Evolutionary conservation across 2,888 invertebrate species (phyloP), one percentile per base, ranked within the genome.

Genomic region (Branchipolynoe longqiensis): DNA sequence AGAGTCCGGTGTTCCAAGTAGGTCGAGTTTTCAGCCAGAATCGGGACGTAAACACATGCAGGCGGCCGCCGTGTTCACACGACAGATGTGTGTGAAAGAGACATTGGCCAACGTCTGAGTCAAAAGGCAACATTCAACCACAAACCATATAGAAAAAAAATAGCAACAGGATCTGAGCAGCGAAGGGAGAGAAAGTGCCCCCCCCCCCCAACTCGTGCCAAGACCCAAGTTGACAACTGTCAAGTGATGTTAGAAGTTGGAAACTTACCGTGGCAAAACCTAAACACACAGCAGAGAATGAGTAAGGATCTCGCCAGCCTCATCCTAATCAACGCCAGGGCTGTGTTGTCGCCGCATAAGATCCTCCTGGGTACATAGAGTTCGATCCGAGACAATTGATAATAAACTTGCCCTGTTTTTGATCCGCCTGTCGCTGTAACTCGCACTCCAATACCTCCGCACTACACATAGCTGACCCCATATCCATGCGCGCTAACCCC

Each of bases 281-380:
- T 38, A 28, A 25, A 59, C 31, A 82, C 36, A 62, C 82, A 82
- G 59, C 82, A 82, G 31, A 82, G 59, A 62, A 82, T 82, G 58
- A 82, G 58, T 38, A 82, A 25, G 28, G 54, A 59, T 36, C 38
- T 36, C 28, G 28, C n/a, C 36, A 82, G 82, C 82, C 82, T 82
- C 82, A 82, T 82, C 82, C 82, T 82, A 58, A 82, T 58, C 62
- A 28, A 38, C 62, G 58, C 82, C 59, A 40, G 62, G 82, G 28
- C 40, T 38, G 59, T 28, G 38, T 59, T 28, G 69, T 69, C 69
- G 69, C 69, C 38, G 33, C 69, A 69, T 69, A 69, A 38, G 38
- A 36, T 38, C 69, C 36, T 33, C 69, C 25, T 69, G 8, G 36
- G 36, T 69, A 69, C 82, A 82, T 82, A 59, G 58, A 82, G 18